A percentile compares a stretch with the other conserved stretches of the same genome.
These are phyloP conservation scores for Setipinna tenuifilis DNA, from an alignment of 2,797 vertebrate species.

Conservation along the genomic window DNA sequence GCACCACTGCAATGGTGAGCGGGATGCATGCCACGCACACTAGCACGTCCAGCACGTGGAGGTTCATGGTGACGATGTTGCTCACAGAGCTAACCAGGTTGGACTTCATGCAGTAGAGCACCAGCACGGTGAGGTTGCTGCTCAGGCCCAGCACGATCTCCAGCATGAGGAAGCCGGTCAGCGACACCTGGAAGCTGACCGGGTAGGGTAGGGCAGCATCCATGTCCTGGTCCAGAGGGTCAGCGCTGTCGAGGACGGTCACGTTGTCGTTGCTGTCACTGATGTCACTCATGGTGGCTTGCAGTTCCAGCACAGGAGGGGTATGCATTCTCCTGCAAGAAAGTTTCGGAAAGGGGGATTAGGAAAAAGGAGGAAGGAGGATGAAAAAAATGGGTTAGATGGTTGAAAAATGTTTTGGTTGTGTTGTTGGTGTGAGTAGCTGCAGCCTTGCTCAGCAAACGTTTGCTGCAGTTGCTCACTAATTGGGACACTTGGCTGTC, in stretches of 20 bases:
- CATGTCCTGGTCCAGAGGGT: constrained; percentile 87
- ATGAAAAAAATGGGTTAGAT: not conserved
- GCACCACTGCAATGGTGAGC: constrained; percentile 93
- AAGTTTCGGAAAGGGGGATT: constrained; percentile 37
- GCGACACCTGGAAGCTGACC: constrained; percentile 94
- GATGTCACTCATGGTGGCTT: constrained; percentile 87
- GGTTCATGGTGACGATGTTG: constrained; percentile 99
- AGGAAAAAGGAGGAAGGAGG: not conserved
- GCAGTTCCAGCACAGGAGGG: constrained; percentile 82
- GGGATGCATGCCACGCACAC: constrained; percentile 97
- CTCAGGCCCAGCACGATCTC: constrained; percentile 97
- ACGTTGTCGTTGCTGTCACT: constrained; percentile 74
- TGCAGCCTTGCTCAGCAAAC: too few species aligned
- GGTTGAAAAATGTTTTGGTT: not conserved
- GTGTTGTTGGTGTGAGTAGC: not conserved
- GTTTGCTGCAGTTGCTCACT: not conserved
- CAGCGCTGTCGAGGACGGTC: constrained; percentile 90
- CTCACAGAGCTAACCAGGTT: constrained; percentile 99
- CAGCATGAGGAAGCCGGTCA: constrained; percentile 96
- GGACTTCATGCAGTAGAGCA: constrained; percentile 99
- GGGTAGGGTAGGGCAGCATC: constrained; percentile 83
- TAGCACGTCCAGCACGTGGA: constrained; percentile 95
- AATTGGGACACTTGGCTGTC: constrained; percentile 17
- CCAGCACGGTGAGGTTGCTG: constrained; percentile 97
- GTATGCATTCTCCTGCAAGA: constrained; percentile 77